Conservation (phyloP, 2,113 vertebrate genomes). For the Burhinus oedicnemus region DNA sequence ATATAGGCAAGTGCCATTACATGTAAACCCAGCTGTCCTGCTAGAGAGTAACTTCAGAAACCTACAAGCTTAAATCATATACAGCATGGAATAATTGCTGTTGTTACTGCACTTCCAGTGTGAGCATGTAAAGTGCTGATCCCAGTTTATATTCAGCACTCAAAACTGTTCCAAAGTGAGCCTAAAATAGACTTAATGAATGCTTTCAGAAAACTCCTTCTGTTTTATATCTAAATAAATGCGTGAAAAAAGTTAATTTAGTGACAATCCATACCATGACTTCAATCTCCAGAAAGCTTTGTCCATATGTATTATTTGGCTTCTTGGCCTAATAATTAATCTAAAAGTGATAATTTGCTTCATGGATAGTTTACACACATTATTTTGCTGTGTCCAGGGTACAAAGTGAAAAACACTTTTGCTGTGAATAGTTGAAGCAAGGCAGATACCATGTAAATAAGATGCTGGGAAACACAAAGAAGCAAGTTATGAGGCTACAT, state of each 20-base stretch:
- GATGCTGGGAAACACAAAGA: not conserved
- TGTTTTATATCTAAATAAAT: conserved; percentile 46
- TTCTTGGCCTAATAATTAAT: not conserved
- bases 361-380: not conserved
- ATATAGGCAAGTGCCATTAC: not conserved
- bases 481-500: not conserved
- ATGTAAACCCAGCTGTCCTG: conserved; percentile 32
- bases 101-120: not conserved
- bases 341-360: not conserved
- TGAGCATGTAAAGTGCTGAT: not conserved
- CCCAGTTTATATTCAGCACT: conserved; percentile 26
- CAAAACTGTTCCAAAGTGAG: conserved; percentile 52
- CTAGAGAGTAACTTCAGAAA: conserved; percentile 22
- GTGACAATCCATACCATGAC: not conserved
- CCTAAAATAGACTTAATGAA: conserved; percentile 48
- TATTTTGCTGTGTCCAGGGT: not conserved
- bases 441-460: not conserved
- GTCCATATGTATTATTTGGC: not conserved
- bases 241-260: not conserved
- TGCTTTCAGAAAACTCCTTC: conserved; percentile 23
- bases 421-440: not conserved
- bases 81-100: not conserved
- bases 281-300: not conserved
- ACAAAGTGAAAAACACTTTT: not conserved
- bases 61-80: conserved; percentile 16